phyloP scores from a whole-genome alignment of 2,113 vertebrate species.

The Rhinolophus sinicus region DNA sequence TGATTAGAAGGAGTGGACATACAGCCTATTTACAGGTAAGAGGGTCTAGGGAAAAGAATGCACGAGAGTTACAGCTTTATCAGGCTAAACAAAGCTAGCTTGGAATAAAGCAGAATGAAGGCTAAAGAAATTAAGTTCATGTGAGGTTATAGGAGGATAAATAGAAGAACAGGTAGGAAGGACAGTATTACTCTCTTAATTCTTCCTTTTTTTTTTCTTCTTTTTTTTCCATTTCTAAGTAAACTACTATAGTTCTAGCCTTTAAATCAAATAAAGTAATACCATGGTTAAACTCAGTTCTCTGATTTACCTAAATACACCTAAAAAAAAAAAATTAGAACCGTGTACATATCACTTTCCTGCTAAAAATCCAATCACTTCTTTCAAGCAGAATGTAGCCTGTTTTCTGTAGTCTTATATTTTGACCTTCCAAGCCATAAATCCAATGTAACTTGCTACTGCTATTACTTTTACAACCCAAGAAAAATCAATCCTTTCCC shows the following conservation, averaged over 20 bases:
- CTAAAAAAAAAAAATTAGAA: not conserved
- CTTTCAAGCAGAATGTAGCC: not conserved
- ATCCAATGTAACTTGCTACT: not conserved
- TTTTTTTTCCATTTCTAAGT: not conserved
- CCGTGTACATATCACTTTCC: not conserved
- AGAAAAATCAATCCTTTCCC: not conserved
- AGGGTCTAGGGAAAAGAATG: too few relatives aligned
- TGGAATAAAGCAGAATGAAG: too few relatives aligned
- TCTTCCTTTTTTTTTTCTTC: too few relatives aligned
- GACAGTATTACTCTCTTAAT: not conserved
- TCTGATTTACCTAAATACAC: not conserved
- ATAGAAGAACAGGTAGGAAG: not conserved
- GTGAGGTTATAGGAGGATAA: not conserved
- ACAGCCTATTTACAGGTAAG: too few relatives aligned
- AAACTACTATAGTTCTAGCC: not conserved
- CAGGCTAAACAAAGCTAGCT: too few relatives aligned
- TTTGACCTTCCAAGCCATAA: not conserved
- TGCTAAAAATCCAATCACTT: not conserved
- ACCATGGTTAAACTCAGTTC: not conserved
- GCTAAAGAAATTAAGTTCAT: too few relatives aligned
- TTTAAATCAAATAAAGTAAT: not conserved
- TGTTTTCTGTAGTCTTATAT: not conserved
- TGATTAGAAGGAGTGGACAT: too few relatives aligned
- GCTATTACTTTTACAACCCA: not conserved
- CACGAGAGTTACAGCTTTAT: too few relatives aligned